Conservation (phyloP, 2,797 vertebrate species). For the Xenops minutus region DNA sequence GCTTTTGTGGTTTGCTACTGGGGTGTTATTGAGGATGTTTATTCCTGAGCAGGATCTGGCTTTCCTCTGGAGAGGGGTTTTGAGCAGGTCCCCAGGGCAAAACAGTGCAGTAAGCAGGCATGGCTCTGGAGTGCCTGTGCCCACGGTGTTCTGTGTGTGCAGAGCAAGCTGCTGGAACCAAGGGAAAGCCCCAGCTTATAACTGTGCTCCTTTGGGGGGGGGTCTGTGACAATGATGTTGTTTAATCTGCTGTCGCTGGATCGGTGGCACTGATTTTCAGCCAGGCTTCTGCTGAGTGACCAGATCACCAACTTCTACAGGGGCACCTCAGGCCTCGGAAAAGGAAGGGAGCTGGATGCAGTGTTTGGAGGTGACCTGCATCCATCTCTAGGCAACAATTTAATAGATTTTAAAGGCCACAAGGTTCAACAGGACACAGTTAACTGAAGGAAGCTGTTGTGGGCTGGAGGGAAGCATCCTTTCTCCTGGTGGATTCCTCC, state of each 20-base stretch:
- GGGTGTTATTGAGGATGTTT: neutral
- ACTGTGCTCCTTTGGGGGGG: neutral
- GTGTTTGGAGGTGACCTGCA: neutral
- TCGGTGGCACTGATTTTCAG: neutral
- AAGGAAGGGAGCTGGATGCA: neutral
- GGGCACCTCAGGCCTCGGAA: neutral
- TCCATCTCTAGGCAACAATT: neutral
- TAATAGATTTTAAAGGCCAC: neutral
- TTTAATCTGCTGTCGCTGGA: neutral
- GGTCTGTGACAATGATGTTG: accelerated
- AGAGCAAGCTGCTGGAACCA: neutral
- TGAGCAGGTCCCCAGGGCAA: neutral
- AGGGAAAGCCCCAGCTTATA: neutral
- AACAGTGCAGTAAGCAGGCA: neutral
- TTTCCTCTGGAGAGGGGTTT: neutral
- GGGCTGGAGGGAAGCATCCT: neutral
- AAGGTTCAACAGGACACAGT: accelerated
- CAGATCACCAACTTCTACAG: neutral
- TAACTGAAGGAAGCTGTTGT: neutral
- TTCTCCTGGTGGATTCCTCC: neutral
- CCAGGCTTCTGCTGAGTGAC: neutral
- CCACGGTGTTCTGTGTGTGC: neutral
- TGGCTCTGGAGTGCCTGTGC: neutral
- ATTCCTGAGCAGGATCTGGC: neutral
- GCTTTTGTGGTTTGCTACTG: slow-evolving; percentile 13